A percentile compares a stretch with the other conserved stretches of the same genome.
phyloP scores from a whole-genome alignment of 2,888 invertebrate species.

The Crepidodera aurea region DNA sequence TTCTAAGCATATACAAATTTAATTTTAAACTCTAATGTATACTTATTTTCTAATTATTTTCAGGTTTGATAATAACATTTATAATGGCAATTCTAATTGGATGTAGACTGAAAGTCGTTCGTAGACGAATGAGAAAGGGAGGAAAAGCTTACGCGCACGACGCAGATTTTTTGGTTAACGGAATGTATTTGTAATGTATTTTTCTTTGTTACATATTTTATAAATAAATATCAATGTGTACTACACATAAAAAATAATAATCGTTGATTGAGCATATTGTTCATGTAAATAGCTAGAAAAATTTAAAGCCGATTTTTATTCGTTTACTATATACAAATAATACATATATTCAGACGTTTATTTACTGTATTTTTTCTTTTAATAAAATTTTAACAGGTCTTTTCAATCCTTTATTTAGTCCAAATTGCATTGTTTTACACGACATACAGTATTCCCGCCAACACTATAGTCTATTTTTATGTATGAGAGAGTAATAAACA shows the following conservation, averaged over 20 bases:
- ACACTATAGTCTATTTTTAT: no score
- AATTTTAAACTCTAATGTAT: not conserved
- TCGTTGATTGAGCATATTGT: conserved; percentile 43
- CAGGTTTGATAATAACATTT: conserved; percentile 81
- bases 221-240: conserved; percentile 13
- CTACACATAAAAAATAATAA: not conserved
- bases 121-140: conserved; percentile 76
- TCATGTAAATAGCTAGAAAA: conserved; percentile 31
- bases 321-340: not conserved
- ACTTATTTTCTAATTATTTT: conserved; percentile 40
- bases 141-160: conserved; percentile 89
- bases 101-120: conserved; percentile 82
- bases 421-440: no score
- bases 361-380: no score
- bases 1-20: no score
- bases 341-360: no score
- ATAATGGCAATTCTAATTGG: conserved; percentile 82
- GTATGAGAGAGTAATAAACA: no score
- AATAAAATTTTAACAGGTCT: not conserved
- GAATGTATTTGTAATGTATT: conserved; percentile 90
- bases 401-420: not conserved
- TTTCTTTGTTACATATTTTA: not conserved
- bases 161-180: conserved; percentile 96
- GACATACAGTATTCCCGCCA: no score
- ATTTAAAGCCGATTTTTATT: conserved; percentile 12